Evolutionary conservation across 2,888 invertebrate species (phyloP).

Genomic region (Deilephila porcellus): DNA sequence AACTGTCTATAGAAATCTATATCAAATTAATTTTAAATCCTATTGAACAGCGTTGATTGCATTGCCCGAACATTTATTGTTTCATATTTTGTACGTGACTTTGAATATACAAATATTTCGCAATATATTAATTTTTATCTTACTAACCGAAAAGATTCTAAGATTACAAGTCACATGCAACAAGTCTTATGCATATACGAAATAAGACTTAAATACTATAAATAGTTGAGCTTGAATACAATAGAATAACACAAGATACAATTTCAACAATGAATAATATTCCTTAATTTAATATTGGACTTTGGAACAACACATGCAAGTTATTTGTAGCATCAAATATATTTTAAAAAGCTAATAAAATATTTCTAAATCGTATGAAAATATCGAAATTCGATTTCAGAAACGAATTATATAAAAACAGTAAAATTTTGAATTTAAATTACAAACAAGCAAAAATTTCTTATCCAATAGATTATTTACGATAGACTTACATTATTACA

Average conservation of each 20-base stretch:
- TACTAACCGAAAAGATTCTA: not conserved
- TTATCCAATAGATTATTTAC: not conserved
- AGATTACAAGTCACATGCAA: too few relatives aligned
- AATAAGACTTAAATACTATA: conserved; percentile 24
- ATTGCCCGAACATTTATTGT: conserved; percentile 6
- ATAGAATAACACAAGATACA: conserved; percentile 19
- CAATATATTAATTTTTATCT: conserved; percentile 1
- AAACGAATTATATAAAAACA: conserved; percentile 11
- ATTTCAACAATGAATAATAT: conserved; percentile 21
- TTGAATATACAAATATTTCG: conserved; percentile 5
- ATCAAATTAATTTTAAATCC: not conserved
- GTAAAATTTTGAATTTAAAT: not conserved
- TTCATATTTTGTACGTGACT: conserved; percentile 19
- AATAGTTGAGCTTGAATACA: conserved; percentile 25
- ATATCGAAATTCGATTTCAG: not conserved
- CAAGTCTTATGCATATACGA: conserved; percentile 1
- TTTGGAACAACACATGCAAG: conserved; percentile 8
- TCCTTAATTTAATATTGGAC: conserved; percentile 17
- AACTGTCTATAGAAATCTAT: not conserved
- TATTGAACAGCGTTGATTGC: not conserved
- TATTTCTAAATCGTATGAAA: conserved; percentile 4
- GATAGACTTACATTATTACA: not conserved
- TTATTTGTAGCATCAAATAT: conserved; percentile 15
- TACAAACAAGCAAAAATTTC: conserved; percentile 2
- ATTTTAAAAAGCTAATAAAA: conserved; percentile 10